phyloP scores from a whole-genome alignment of 2,113 vertebrate species.

The Campylorhamphus procurvoides region DNA sequence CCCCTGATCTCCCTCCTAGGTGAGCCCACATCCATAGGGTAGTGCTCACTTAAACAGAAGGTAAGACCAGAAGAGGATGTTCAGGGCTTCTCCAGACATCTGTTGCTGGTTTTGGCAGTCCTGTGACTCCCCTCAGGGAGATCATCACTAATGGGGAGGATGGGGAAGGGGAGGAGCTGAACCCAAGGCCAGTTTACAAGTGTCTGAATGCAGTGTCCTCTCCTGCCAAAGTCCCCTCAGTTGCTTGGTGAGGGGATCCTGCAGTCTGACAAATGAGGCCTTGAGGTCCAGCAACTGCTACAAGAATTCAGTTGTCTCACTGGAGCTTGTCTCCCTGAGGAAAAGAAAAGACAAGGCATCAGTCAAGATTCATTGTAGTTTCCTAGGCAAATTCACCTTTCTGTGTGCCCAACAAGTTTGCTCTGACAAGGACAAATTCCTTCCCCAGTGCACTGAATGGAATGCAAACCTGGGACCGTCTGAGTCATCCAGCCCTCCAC shows the following conservation, averaged over 20 bases:
- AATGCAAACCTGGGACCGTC: neutral
- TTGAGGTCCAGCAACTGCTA: slow-evolving; percentile 72
- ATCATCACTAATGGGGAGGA: neutral
- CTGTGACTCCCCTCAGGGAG: slow-evolving; percentile 7
- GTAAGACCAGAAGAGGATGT: slow-evolving; percentile 7
- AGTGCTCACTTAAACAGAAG: slow-evolving; percentile 29
- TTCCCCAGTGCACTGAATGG: neutral
- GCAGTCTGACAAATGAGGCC: slow-evolving; percentile 59
- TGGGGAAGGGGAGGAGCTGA: slow-evolving; percentile 12
- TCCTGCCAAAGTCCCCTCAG: slow-evolving; percentile 35
- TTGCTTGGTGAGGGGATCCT: slow-evolving; percentile 50
- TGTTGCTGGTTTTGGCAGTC: slow-evolving; percentile 21
- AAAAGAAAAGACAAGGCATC: slow-evolving; percentile 47
- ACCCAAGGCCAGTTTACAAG: slow-evolving; percentile 37
- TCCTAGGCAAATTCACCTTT: neutral
- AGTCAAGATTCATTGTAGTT: neutral
- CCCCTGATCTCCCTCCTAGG: neutral
- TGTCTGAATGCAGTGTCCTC: slow-evolving; percentile 44
- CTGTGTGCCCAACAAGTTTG: neutral
- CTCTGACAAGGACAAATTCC: neutral
- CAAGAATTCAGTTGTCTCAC: slow-evolving; percentile 77
- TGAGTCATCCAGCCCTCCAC: neutral
- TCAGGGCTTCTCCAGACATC: slow-evolving; percentile 17
- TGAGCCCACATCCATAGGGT: slow-evolving; percentile 48
- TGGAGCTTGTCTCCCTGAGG: slow-evolving; percentile 74